Base-by-base conservation (phyloP, 1,140 invertebrate species). In the Notospermus geniculatus region DNA sequence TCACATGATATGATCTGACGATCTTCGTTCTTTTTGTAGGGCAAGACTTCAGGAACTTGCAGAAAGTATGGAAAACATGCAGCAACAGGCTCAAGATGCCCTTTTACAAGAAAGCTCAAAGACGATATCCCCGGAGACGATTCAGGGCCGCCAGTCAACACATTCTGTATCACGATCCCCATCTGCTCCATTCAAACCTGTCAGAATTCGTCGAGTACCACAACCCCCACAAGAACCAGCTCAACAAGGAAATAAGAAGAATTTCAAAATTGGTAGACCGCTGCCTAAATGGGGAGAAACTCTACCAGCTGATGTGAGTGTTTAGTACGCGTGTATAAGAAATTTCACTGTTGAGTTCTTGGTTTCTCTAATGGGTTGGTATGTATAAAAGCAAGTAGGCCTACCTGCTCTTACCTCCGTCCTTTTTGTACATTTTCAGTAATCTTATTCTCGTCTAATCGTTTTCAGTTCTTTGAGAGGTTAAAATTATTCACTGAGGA, bases 301-400 rank as follows among this genome's bases (percentile, higher is more conserved):
- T 54, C 50, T 73, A n/a, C 74, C 74, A 29, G 65, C 69, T 52
- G 70, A 76, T 67, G 74, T 76, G 54, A 73, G 74, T 68, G 13
- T 15, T 23, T 30, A 27, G 9, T 52, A 19, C n/a, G n/a, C n/a
- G n/a, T n/a, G n/a, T n/a, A n/a, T n/a, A n/a, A n/a, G n/a, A n/a
- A n/a, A n/a, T n/a, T n/a, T n/a, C n/a, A n/a, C n/a, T n/a, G n/a
- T n/a, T n/a, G n/a, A n/a, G n/a, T n/a, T n/a, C n/a, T n/a, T n/a
- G n/a, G n/a, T n/a, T n/a, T n/a, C n/a, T n/a, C n/a, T n/a, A n/a
- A n/a, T n/a, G 11, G 23, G 11, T 11, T 53, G 50, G 50, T 23
- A 23, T 53, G 9, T 11, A 11, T 23, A 23, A 23, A 15, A 53
- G 23, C 13, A 15, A 53, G 11, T 15, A 15, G 13, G 11, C 11